A percentile compares a stretch with the other conserved stretches of the same genome.
Evolutionary conservation across 2,888 invertebrate genomes (phyloP).

Genomic region (Heteropelma amictum): DNA sequence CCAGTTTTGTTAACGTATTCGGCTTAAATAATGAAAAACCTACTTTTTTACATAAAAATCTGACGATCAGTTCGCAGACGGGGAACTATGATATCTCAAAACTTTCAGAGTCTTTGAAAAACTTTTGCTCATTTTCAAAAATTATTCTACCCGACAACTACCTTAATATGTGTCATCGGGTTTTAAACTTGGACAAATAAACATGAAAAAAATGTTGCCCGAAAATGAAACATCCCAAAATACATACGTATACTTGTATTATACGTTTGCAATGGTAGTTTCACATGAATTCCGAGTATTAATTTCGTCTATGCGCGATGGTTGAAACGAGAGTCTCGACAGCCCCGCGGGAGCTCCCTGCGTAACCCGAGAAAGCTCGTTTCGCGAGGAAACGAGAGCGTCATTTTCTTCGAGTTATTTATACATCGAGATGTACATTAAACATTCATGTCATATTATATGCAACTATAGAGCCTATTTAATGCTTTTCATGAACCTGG

Average conservation of each 20-base stretch:
- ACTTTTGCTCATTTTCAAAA: no score
- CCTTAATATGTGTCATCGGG: no score
- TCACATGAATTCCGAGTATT: slow-evolving; percentile 38
- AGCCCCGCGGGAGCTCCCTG: slow-evolving; percentile 27
- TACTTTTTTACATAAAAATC: no score
- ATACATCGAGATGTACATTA: background rate
- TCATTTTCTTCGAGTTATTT: slow-evolving; percentile 37
- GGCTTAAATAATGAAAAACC: no score
- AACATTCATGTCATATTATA: background rate
- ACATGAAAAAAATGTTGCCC: no score
- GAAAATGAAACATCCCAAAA: no score
- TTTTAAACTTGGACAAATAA: no score
- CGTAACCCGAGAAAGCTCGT: slow-evolving; percentile 41
- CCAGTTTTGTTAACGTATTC: no score
- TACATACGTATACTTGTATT: background rate
- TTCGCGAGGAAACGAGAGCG: slow-evolving; percentile 43
- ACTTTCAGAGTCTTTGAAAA: no score
- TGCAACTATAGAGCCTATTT: slow-evolving; percentile 4
- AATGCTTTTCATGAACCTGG: slow-evolving; percentile 35
- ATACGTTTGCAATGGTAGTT: background rate
- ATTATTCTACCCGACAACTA: no score
- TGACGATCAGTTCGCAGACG: no score
- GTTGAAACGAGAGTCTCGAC: slow-evolving; percentile 46
- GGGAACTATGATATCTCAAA: no score
- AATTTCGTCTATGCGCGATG: slow-evolving; percentile 45